A percentile compares a stretch with the other conserved stretches of the same genome.
Conservation (phyloP, 2,797 vertebrate species). For the Schizopygopsis pylzovi region DNA sequence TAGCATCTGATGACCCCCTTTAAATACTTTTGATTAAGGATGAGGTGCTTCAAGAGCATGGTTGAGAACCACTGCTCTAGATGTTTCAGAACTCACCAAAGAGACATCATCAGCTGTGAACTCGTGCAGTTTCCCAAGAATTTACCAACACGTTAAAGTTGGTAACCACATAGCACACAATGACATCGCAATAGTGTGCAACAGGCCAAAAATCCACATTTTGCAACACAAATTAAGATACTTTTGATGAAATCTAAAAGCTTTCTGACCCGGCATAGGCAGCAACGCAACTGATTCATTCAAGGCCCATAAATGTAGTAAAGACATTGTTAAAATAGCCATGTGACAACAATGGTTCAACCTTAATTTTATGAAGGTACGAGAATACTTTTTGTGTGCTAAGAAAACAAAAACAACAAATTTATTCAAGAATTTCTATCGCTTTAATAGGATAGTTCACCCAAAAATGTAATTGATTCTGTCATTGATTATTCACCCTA, state of each 20-base stretch:
- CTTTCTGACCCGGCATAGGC: not conserved
- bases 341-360: not conserved
- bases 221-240: too few species aligned
- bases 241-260: not conserved
- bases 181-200: not conserved
- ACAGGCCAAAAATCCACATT: not conserved
- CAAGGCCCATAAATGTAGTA: not conserved
- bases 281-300: not conserved
- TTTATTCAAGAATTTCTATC: not conserved
- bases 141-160: not conserved
- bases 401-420: too few species aligned
- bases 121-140: not conserved
- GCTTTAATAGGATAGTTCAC: not conserved
- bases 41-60: not conserved
- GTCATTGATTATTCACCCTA: too few species aligned
- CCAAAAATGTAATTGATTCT: too few species aligned
- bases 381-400: too few species aligned
- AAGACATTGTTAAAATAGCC: not conserved
- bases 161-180: not conserved
- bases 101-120: not conserved
- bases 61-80: not conserved
- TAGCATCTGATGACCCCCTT: too few species aligned
- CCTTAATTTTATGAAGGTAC: not conserved
- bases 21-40: not conserved
- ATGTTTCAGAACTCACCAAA: not conserved